A percentile compares a stretch with the other conserved stretches of the same genome.
These are phyloP conservation scores for Myocastor coypus DNA, from an alignment of 2,113 vertebrate species.

Conservation along the genomic window DNA sequence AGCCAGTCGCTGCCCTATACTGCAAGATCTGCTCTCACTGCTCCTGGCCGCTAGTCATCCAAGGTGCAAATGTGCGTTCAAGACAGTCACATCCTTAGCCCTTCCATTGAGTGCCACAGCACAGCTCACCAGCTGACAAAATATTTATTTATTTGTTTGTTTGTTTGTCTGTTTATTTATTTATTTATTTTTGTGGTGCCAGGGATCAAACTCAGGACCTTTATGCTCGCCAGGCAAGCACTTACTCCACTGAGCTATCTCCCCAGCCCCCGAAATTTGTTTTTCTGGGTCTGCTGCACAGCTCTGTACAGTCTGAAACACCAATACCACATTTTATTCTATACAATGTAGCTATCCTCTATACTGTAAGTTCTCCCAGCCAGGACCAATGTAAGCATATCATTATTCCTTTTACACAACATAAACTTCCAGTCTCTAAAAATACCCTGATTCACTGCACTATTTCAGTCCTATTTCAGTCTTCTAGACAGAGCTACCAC, in stretches of 20 bases:
- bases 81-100: background rate
- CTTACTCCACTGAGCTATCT: too few relatives aligned
- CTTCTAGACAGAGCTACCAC: constrained; percentile 4
- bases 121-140: too few relatives aligned
- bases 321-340: fast-evolving
- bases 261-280: background rate
- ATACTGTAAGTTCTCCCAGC: background rate
- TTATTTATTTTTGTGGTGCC: too few relatives aligned
- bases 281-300: too few relatives aligned
- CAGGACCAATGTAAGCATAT: background rate
- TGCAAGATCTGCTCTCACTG: fast-evolving
- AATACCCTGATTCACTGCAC: background rate
- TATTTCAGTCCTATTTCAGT: constrained; percentile 31
- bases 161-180: too few relatives aligned
- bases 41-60: fast-evolving
- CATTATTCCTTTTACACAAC: background rate
- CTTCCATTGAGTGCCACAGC: background rate
- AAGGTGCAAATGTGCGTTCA: fast-evolving
- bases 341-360: fast-evolving
- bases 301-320: fast-evolving
- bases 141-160: too few relatives aligned
- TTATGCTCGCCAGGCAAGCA: too few relatives aligned
- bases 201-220: too few relatives aligned
- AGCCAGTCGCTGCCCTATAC: too few relatives aligned
- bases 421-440: constrained; percentile 28